Conservation (phyloP, 2,113 vertebrate species). For the Oncorhynchus mykiss region DNA sequence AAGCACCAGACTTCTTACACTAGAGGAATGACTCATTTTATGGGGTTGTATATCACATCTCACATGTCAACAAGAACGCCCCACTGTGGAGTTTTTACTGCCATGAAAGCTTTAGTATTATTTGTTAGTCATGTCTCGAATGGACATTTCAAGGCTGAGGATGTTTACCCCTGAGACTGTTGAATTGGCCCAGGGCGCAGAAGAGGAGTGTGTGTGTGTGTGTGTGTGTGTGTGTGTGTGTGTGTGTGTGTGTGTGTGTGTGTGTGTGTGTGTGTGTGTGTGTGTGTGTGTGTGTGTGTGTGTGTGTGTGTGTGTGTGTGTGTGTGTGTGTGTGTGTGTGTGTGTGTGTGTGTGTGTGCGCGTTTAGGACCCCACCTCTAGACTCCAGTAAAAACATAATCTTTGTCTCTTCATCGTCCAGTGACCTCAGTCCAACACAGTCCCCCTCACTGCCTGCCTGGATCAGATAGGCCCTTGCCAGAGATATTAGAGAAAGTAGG, state of each 20-base stretch:
- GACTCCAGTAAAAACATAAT: slow-evolving; percentile 43
- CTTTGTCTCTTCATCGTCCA: slow-evolving; percentile 31
- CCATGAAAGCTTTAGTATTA: slow-evolving; percentile 12
- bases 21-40: slow-evolving; percentile 14
- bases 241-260: too few relatives aligned
- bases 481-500: too few relatives aligned
- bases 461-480: slow-evolving; percentile 18
- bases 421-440: slow-evolving; percentile 19
- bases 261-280: not conserved
- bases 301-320: not conserved
- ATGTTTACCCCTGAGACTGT: not conserved
- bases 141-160: not conserved
- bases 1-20: slow-evolving; percentile 25
- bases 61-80: slow-evolving; percentile 32
- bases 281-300: not conserved
- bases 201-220: not conserved
- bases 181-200: not conserved
- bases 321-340: not conserved
- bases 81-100: slow-evolving; percentile 17
- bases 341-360: not conserved
- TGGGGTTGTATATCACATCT: slow-evolving; percentile 28
- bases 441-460: slow-evolving; percentile 6
- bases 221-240: not conserved
- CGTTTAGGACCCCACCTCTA: not conserved
- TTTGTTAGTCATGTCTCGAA: not conserved